phyloP scores from a whole-genome alignment of 2,888 invertebrate genomes.

The Himalopsyche japonica region DNA sequence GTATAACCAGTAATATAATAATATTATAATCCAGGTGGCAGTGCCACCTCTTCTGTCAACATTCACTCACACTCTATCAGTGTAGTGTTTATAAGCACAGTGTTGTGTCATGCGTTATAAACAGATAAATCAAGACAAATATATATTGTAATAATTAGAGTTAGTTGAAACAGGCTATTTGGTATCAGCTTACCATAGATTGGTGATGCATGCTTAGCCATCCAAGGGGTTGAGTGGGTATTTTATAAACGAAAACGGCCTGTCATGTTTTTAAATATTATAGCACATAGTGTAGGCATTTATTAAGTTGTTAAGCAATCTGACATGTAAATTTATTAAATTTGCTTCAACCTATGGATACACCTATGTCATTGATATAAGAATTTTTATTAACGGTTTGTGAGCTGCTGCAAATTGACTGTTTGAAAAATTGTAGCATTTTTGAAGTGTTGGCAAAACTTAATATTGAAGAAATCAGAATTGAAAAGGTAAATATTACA shows the following conservation, averaged over 20 bases:
- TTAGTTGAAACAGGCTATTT: neutral
- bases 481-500: neutral
- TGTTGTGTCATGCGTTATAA: too few species aligned
- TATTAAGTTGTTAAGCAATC: neutral
- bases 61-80: too few species aligned
- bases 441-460: neutral
- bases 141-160: too few species aligned
- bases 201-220: neutral
- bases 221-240: neutral
- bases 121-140: too few species aligned
- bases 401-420: neutral
- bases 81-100: too few species aligned
- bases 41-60: too few species aligned
- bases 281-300: neutral
- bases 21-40: too few species aligned
- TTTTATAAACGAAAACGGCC: neutral
- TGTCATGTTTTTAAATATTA: neutral
- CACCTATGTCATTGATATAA: neutral
- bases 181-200: neutral
- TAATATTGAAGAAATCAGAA: neutral
- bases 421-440: neutral
- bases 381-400: neutral
- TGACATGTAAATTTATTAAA: neutral
- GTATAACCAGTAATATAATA: too few species aligned
- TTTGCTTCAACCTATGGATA: neutral